Percentiles rank a stretch among this genome's conserved stretches.
phyloP scores from a whole-genome alignment of 2,888 invertebrate species.

The Spilarctia lutea region DNA sequence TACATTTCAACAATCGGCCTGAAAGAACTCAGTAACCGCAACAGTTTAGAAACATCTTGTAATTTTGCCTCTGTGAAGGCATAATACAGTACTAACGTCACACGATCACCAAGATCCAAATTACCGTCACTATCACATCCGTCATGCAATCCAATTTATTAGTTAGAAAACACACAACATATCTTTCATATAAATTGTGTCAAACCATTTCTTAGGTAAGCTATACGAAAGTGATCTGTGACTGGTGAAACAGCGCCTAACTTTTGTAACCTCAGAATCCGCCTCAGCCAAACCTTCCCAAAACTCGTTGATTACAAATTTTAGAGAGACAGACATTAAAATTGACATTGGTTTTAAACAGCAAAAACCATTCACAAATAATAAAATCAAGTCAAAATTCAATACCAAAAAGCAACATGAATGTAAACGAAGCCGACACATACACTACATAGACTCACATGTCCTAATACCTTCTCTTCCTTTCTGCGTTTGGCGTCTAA shows the following conservation, averaged over 20 bases:
- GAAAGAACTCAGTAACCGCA: too few species aligned
- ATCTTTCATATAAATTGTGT: too few species aligned
- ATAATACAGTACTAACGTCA: not conserved
- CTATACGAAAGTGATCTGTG: too few species aligned
- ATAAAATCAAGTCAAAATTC: conserved; percentile 21
- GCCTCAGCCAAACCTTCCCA: not conserved
- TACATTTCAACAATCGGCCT: too few species aligned
- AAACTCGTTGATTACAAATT: not conserved
- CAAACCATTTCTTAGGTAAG: too few species aligned
- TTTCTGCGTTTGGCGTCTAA: conserved; percentile 92
- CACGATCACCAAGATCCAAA: not conserved
- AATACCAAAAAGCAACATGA: conserved; percentile 47
- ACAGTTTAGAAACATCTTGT: not conserved
- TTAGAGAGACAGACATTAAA: not conserved
- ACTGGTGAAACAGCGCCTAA: too few species aligned
- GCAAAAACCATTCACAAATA: conserved; percentile 37
- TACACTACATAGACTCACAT: conserved; percentile 90
- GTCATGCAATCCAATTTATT: not conserved
- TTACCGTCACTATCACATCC: not conserved
- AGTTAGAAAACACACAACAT: not conserved
- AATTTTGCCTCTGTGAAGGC: not conserved
- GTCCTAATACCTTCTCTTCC: conserved; percentile 94
- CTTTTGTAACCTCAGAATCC: not conserved
- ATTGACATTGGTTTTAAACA: conserved; percentile 14
- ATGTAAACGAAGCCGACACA: conserved; percentile 68